Evolutionary conservation across 2,113 vertebrate genomes (phyloP).

Genomic region (Peromyscus polionotus): DNA sequence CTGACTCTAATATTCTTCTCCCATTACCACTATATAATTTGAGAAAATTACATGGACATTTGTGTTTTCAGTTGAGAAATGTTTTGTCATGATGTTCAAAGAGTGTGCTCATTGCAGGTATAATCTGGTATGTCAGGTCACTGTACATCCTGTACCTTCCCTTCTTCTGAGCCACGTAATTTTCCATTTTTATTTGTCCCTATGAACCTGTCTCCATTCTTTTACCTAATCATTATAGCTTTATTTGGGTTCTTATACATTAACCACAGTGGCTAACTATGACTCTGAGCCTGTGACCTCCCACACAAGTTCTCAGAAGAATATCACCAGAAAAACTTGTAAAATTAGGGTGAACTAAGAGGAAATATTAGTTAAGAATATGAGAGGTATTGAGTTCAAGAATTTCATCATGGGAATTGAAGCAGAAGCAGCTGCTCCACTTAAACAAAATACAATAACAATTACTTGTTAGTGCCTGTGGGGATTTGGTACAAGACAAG

Average conservation of each 20-base stretch:
- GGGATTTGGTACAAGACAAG: background rate
- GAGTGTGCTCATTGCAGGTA: accelerated
- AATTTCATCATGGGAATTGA: background rate
- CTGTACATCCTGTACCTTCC: background rate
- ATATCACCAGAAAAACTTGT: constrained; percentile 5
- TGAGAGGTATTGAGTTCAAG: background rate
- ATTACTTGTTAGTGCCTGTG: background rate
- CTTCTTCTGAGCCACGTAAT: background rate
- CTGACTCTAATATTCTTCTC: no score
- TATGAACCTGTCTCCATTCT: background rate
- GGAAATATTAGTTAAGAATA: background rate
- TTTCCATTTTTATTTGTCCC: background rate
- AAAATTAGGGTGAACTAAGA: background rate
- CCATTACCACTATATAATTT: background rate
- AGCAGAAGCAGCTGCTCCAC: background rate
- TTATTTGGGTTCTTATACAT: background rate
- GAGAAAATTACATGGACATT: background rate
- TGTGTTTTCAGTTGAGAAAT: background rate
- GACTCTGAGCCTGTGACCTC: background rate
- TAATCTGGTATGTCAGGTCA: background rate
- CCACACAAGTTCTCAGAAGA: background rate
- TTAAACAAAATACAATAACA: background rate
- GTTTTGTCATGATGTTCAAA: background rate
- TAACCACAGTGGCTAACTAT: background rate
- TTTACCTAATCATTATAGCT: background rate